Conservation (phyloP, 2,113 vertebrate genomes). For the Pampusana beccarii region DNA sequence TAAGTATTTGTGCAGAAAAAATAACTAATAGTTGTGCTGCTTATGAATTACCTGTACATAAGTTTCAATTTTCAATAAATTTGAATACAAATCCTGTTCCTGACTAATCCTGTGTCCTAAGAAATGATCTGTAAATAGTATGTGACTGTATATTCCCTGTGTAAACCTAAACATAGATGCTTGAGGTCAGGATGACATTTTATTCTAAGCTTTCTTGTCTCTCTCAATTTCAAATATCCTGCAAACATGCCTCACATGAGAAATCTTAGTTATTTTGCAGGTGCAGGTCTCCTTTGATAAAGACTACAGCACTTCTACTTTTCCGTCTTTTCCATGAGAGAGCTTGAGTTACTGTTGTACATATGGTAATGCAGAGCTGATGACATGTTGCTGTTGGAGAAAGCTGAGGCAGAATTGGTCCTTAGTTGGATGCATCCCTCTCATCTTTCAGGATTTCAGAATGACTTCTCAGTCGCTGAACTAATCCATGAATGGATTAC, state of each 20-base stretch:
- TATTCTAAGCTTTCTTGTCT: conserved; percentile 7
- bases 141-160: not conserved
- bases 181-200: conserved; percentile 19
- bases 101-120: not conserved
- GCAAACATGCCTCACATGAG: not conserved
- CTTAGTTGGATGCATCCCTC: not conserved
- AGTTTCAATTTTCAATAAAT: not conserved
- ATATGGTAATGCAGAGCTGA: not conserved
- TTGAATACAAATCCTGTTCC: not conserved
- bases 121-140: not conserved
- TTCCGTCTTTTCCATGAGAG: not conserved
- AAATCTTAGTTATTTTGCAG: conserved; percentile 16
- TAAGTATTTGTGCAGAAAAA: not conserved
- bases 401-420: not conserved
- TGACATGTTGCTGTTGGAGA: not conserved
- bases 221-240: not conserved
- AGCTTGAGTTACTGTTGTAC: not conserved
- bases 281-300: not conserved
- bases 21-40: not conserved
- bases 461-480: not conserved
- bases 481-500: not conserved
- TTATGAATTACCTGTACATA: not conserved
- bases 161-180: not conserved
- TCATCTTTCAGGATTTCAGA: not conserved
- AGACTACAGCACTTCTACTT: not conserved